Conservation (phyloP, 2,888 invertebrate species). For the Drosophila trichaetosa region DNA sequence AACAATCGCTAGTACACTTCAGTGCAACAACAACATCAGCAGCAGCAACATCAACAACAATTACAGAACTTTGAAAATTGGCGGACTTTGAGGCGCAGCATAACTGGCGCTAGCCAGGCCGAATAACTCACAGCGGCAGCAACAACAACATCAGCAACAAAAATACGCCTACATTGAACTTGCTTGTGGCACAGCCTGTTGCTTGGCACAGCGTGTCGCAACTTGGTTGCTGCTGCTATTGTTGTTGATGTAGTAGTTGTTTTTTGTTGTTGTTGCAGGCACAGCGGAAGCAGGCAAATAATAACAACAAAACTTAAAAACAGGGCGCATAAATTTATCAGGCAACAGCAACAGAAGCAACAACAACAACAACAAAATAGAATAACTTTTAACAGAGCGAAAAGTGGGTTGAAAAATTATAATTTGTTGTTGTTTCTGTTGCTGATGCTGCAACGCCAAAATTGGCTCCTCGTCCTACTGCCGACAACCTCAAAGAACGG, state of each 20-base stretch:
- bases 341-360: conserved; percentile 32
- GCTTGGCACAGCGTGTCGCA: conserved; percentile 70
- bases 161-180: conserved; percentile 55
- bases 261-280: conserved; percentile 44
- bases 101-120: conserved; percentile 48
- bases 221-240: conserved; percentile 54
- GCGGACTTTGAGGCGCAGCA: conserved; percentile 35
- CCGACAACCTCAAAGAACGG: conserved; percentile 12
- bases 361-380: conserved; percentile 49
- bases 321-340: conserved; percentile 70
- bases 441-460: conserved; percentile 22
- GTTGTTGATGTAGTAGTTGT: conserved; percentile 24
- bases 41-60: conserved; percentile 45
- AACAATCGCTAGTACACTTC: conserved; percentile 60
- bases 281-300: conserved; percentile 72
- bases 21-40: conserved; percentile 36
- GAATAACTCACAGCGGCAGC: conserved; percentile 44
- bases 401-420: conserved; percentile 62
- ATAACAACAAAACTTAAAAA: conserved; percentile 65
- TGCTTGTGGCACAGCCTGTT: conserved; percentile 72
- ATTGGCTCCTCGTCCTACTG: conserved; percentile 26
- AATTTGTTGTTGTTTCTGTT: conserved; percentile 36
- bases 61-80: conserved; percentile 52
- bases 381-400: conserved; percentile 42
- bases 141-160: conserved; percentile 6